Evolutionary conservation across 2,797 vertebrate genomes (phyloP).

Genomic region (Spea hammondii): DNA sequence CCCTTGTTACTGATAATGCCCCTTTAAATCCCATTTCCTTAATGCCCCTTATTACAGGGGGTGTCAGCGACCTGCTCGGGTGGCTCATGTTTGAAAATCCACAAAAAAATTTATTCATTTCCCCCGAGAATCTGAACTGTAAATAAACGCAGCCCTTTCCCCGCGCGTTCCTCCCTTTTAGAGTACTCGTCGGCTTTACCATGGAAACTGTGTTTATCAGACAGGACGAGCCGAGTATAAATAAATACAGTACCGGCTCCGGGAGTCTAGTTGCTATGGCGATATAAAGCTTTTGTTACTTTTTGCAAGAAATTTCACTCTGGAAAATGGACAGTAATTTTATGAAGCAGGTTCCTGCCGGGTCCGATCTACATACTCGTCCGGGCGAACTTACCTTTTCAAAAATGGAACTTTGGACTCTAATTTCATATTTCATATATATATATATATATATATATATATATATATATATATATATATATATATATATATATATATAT

Average conservation of each 20-base stretch:
- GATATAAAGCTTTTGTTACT: constrained; percentile 51
- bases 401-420: too few species aligned
- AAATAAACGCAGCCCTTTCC: neutral
- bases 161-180: neutral
- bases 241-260: constrained; percentile 21
- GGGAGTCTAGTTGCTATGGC: constrained; percentile 54
- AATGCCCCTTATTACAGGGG: too few species aligned
- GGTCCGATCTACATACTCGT: constrained; percentile 1
- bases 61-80: too few species aligned
- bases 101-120: neutral
- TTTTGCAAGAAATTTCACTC: constrained; percentile 8
- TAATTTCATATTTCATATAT: too few species aligned
- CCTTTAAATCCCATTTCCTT: neutral
- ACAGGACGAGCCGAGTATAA: neutral
- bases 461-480: too few species aligned
- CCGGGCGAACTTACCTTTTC: too few species aligned
- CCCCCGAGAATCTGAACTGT: neutral
- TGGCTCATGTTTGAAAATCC: neutral
- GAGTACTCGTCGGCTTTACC: constrained; percentile 23
- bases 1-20: neutral
- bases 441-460: too few species aligned
- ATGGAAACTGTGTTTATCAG: constrained; percentile 48
- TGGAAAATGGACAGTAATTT: constrained; percentile 21
- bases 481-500: too few species aligned
- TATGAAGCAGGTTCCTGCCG: constrained; percentile 6